Percentiles rank a stretch among this genome's conserved stretches.
Conservation (phyloP, 2,113 vertebrate genomes). For the Patagioenas fasciata region DNA sequence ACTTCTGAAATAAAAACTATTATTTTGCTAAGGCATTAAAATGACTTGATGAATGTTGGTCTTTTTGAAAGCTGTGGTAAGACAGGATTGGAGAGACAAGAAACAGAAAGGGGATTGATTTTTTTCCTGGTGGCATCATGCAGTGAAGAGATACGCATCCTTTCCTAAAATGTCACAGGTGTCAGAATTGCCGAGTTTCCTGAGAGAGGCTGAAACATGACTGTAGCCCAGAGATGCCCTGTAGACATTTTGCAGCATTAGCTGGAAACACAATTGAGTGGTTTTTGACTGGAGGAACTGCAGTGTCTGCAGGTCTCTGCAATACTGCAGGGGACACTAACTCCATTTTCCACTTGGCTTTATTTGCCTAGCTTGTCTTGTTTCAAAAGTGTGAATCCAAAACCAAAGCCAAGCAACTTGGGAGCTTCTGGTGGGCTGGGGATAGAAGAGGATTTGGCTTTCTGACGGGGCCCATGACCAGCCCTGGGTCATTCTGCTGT, state of each 20-base stretch:
- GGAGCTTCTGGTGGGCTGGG: background rate
- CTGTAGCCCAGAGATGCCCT: accelerated
- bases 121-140: background rate
- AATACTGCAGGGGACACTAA: background rate
- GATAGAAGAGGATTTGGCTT: background rate
- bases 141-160: accelerated
- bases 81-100: background rate
- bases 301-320: background rate
- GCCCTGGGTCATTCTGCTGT: slow-evolving; percentile 45
- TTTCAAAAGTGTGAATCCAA: background rate
- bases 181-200: background rate
- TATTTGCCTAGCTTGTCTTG: background rate
- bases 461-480: background rate
- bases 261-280: background rate
- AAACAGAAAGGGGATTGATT: background rate
- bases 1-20: background rate
- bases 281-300: background rate
- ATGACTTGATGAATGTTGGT: accelerated
- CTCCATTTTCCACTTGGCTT: background rate
- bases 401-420: background rate
- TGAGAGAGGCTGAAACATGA: accelerated
- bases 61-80: background rate
- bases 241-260: background rate
- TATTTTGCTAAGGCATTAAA: background rate
- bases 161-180: background rate